These are phyloP conservation scores for Ophioninae sp. DNA, from an alignment of 2,888 invertebrate species.

Conservation along the genomic window DNA sequence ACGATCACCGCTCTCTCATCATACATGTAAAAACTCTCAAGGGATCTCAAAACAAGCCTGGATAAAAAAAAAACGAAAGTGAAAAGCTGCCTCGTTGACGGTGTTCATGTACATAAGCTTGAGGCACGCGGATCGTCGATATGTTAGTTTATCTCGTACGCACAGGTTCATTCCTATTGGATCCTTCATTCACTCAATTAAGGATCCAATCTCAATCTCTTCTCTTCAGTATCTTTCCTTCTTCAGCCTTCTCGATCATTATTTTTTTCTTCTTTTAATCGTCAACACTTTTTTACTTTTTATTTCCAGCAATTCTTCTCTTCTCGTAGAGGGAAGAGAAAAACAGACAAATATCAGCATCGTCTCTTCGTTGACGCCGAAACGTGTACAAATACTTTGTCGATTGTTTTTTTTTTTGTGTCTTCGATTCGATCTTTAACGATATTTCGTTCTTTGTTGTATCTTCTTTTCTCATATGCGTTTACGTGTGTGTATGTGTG, in stretches of 20 bases:
- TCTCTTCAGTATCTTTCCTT: neutral
- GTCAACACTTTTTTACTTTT: neutral
- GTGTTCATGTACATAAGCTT: slow-evolving; percentile 43
- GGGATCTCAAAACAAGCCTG: too few relatives aligned
- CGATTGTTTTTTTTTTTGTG: neutral
- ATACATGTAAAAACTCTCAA: slow-evolving; percentile 89
- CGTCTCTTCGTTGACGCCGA: neutral
- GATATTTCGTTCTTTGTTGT: slow-evolving; percentile 50
- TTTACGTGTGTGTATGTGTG: slow-evolving; percentile 64
- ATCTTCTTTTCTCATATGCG: slow-evolving; percentile 47
- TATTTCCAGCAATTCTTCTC: neutral
- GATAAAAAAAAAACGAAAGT: neutral
- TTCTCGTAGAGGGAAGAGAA: too few relatives aligned
- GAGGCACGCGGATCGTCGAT: slow-evolving; percentile 39
- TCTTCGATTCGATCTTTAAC: slow-evolving; percentile 53
- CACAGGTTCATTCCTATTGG: neutral
- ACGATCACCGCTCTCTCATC: slow-evolving; percentile 90
- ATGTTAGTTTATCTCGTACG: slow-evolving; percentile 12
- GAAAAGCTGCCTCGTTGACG: slow-evolving; percentile 22
- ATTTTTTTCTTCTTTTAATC: neutral
- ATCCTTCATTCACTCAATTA: neutral
- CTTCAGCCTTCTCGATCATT: neutral
- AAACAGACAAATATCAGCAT: too few relatives aligned
- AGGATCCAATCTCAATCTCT: too few relatives aligned
- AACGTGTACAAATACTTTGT: neutral